Evolutionary conservation across 2,888 invertebrate species (phyloP).

Genomic region (Eudasyphora cyanicolor): DNA sequence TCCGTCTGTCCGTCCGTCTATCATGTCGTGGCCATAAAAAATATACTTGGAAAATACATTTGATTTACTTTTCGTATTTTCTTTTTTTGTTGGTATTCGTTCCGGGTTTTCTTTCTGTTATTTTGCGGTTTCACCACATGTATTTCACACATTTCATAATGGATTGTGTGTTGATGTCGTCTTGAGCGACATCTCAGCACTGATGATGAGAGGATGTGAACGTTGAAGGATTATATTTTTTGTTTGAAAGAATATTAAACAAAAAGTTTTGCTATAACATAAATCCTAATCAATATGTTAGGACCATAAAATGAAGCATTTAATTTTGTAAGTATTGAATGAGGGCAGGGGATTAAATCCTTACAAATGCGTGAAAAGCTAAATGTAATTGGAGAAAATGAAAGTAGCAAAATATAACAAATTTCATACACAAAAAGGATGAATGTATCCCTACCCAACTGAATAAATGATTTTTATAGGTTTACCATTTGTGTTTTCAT

Average conservation of each 20-base stretch:
- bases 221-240: slow-evolving; percentile 29
- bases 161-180: slow-evolving; percentile 10
- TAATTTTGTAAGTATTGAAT: too few species aligned
- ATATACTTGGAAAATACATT: slow-evolving; percentile 29
- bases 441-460: too few species aligned
- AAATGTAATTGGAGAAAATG: too few species aligned
- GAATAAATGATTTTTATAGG: too few species aligned
- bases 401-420: too few species aligned
- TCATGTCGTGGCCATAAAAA: slow-evolving; percentile 38
- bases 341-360: too few species aligned
- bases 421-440: too few species aligned
- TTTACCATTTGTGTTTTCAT: too few species aligned
- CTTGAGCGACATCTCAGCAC: too few species aligned
- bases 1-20: not conserved
- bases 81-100: not conserved
- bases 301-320: not conserved
- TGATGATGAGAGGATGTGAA: not conserved
- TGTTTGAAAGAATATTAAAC: not conserved
- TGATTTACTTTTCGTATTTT: slow-evolving; percentile 31
- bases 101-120: not conserved
- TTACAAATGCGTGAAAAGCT: too few species aligned
- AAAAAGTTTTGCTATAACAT: not conserved
- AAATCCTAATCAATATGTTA: not conserved
- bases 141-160: slow-evolving; percentile 49
- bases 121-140: slow-evolving; percentile 13